These are phyloP conservation scores for Phoxinus dragarum DNA, from an alignment of 2,797 vertebrate genomes.

Conservation along the genomic window DNA sequence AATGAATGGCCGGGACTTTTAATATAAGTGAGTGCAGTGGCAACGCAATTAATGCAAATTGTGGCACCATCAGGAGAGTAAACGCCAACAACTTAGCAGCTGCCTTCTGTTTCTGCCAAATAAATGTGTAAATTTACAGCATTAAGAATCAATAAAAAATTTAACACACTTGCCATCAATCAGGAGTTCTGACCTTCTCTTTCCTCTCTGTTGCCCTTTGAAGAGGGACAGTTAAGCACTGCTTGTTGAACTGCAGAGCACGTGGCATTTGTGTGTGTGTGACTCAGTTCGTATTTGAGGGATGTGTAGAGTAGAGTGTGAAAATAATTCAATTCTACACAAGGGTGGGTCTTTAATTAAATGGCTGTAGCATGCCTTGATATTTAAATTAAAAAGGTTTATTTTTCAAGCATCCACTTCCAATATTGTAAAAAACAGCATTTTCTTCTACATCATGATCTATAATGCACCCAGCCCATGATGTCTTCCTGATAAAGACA, in stretches of 20 bases:
- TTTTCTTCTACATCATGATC: background rate
- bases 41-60: conserved; percentile 96
- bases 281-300: background rate
- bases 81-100: conserved; percentile 87
- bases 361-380: background rate
- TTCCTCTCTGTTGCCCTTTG: conserved; percentile 60
- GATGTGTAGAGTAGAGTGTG: background rate
- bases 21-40: conserved; percentile 99
- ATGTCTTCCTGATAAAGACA: background rate
- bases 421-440: background rate
- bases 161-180: conserved; percentile 97
- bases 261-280: background rate
- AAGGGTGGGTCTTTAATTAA: background rate
- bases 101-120: conserved; percentile 96
- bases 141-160: conserved; percentile 99
- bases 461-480: background rate
- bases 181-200: conserved; percentile 70
- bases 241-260: conserved; percentile 37
- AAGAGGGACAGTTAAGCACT: conserved; percentile 46
- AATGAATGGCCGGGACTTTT: conserved; percentile 96
- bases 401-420: background rate
- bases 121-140: conserved; percentile 98
- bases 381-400: background rate
- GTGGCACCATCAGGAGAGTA: conserved; percentile 88
- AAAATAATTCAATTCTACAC: conserved; percentile 5